These are phyloP conservation scores for Timema cristinae DNA, from an alignment of 2,888 invertebrate genomes.

Conservation along the genomic window DNA sequence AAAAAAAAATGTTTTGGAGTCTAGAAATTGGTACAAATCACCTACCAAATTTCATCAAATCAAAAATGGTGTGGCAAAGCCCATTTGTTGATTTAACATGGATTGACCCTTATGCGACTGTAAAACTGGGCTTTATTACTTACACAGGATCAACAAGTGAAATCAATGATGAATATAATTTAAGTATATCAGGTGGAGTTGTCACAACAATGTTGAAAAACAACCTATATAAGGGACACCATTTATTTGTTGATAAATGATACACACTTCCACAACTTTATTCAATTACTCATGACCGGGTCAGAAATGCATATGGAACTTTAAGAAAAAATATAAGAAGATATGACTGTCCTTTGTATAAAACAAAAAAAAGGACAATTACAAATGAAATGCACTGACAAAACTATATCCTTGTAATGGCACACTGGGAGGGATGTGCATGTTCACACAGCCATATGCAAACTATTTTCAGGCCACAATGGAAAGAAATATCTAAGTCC, in stretches of 20 bases:
- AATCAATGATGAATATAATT: too few species aligned
- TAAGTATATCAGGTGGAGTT: background rate
- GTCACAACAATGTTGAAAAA: background rate
- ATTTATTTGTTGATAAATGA: constrained; percentile 1
- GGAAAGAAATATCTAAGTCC: too few species aligned
- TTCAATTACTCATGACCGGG: background rate
- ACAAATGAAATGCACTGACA: background rate
- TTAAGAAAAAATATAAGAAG: background rate
- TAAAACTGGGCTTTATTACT: too few species aligned
- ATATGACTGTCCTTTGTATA: background rate
- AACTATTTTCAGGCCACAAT: background rate
- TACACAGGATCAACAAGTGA: too few species aligned
- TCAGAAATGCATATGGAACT: background rate
- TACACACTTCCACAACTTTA: background rate
- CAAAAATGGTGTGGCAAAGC: background rate
- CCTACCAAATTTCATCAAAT: background rate
- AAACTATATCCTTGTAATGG: background rate
- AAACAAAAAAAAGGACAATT: background rate
- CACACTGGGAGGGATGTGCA: background rate
- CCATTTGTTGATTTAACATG: too few species aligned
- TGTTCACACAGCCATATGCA: background rate
- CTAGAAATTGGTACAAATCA: background rate
- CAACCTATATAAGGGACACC: background rate
- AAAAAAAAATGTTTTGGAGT: background rate
- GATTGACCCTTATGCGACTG: too few species aligned